Evolutionary conservation across 2,797 vertebrate genomes (phyloP), one percentile per base, ranked within the genome.

Genomic region (Picus viridis): DNA sequence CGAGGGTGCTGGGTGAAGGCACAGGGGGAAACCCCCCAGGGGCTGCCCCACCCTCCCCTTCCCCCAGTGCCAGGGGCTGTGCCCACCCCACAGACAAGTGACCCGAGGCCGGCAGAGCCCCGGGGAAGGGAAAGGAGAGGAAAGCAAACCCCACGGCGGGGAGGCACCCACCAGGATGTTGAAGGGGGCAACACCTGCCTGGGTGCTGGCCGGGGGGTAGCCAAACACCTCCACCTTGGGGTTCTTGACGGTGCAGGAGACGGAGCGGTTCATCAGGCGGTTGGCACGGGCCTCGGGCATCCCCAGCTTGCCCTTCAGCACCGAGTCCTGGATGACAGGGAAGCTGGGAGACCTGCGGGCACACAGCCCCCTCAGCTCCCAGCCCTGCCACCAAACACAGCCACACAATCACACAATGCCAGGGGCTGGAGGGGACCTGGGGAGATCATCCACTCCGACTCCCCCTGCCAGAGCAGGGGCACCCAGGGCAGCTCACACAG

Each of bases 181-280:
- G 98, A 95, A 97, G 96, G 97, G 97, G 91, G 97, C 97, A 62
- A 98, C 97, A 98, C 97, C 98, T 98, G 98, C 99, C 99, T 99
- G 99, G 96, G 97, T 98, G 98, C 99, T 99, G 97, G 99, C 97
- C 90, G 99, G 98, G 11, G 99, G 98, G 63, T 99, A 99, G 94
- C 99, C 98, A 16, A 99, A 99, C 94, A 99, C 98, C 89, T 99
- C 99, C 93, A 98, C 98, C 96, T 99, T 99, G 43, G 99, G 99
- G 90, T 99, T 99, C 97, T 99, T 99, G 98, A 99, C 98, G 41
- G 99, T 99, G 67, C 99, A 99, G 69, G 99, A 99, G 93, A 99
- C 98, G 0, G 99, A 99, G 71, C 99, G 99, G 96, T 99, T 99
- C 98, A 99, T 99, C 83, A 99, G 98, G 83, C 99, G 98, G 67